phyloP scores from a whole-genome alignment of 2,113 vertebrate species.

The Python bivittatus region DNA sequence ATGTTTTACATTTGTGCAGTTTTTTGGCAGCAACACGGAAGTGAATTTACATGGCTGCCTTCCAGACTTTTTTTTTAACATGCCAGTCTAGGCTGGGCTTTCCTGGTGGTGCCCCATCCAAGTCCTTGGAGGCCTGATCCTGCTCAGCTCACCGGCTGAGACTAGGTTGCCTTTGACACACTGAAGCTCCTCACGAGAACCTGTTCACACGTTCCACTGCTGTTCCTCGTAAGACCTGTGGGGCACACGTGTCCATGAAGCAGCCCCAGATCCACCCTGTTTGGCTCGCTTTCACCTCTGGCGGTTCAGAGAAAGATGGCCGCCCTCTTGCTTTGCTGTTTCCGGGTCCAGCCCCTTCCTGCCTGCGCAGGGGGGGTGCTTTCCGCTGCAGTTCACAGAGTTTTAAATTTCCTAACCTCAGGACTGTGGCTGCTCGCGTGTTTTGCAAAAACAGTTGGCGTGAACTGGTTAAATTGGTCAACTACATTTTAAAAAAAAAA shows the following conservation, averaged over 20 bases:
- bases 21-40: too few relatives aligned
- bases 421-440: conserved; percentile 27
- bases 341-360: background rate
- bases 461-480: conserved; percentile 44
- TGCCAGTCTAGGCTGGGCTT: too few relatives aligned
- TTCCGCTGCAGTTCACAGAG: conserved; percentile 16
- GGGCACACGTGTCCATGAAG: background rate
- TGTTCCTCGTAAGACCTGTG: too few relatives aligned
- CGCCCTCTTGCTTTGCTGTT: accelerated
- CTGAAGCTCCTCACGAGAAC: background rate
- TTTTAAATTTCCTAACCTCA: background rate
- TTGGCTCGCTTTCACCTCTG: background rate
- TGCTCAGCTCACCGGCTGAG: too few relatives aligned
- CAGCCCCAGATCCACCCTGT: background rate
- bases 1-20: too few relatives aligned
- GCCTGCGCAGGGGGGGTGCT: background rate
- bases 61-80: too few relatives aligned
- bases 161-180: background rate
- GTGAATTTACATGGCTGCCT: too few relatives aligned
- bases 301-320: background rate
- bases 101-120: too few relatives aligned
- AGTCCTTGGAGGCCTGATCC: too few relatives aligned
- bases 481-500: background rate
- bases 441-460: conserved; percentile 32
- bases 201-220: background rate